A percentile compares a stretch with the other conserved stretches of the same genome.
These are phyloP conservation scores for Phylloscopus trochilus DNA, from an alignment of 2,113 vertebrate species.

Conservation along the genomic window DNA sequence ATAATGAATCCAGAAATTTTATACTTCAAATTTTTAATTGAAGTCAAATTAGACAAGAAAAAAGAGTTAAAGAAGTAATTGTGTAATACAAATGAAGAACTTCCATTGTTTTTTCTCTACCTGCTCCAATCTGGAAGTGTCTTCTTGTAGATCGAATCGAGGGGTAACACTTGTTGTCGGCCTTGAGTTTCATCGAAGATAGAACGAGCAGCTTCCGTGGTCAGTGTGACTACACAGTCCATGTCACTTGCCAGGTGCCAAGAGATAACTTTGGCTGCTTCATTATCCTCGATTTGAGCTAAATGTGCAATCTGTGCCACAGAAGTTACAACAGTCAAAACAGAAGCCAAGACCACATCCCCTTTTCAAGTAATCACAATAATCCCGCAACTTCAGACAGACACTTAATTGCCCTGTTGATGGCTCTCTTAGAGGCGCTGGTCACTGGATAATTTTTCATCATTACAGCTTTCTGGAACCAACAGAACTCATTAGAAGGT, in stretches of 20 bases:
- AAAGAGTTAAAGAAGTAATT: background rate
- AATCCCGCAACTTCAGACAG: background rate
- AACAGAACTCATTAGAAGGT: background rate
- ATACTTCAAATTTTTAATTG: background rate
- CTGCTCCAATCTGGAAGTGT: slow-evolving; percentile 77
- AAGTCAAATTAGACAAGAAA: background rate
- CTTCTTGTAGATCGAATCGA: slow-evolving; percentile 85
- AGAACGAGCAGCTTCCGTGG: slow-evolving; percentile 76
- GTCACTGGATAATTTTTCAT: background rate
- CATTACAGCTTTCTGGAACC: background rate
- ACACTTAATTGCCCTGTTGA: background rate
- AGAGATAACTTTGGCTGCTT: slow-evolving; percentile 87
- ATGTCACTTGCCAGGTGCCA: slow-evolving; percentile 92
- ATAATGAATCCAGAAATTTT: background rate
- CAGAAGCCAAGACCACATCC: background rate
- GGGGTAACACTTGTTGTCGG: slow-evolving; percentile 86
- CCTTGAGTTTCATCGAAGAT: slow-evolving; percentile 83
- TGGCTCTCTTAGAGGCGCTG: background rate
- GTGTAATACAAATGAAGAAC: background rate
- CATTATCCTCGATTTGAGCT: slow-evolving; percentile 82
- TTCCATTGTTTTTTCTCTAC: slow-evolving; percentile 59
- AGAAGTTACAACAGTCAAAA: background rate
- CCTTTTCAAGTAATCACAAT: background rate
- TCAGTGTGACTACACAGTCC: slow-evolving; percentile 90
- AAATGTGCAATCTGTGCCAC: slow-evolving; percentile 85